phyloP scores from a whole-genome alignment of 2,113 vertebrate genomes.

The Thamnaconus septentrionalis region DNA sequence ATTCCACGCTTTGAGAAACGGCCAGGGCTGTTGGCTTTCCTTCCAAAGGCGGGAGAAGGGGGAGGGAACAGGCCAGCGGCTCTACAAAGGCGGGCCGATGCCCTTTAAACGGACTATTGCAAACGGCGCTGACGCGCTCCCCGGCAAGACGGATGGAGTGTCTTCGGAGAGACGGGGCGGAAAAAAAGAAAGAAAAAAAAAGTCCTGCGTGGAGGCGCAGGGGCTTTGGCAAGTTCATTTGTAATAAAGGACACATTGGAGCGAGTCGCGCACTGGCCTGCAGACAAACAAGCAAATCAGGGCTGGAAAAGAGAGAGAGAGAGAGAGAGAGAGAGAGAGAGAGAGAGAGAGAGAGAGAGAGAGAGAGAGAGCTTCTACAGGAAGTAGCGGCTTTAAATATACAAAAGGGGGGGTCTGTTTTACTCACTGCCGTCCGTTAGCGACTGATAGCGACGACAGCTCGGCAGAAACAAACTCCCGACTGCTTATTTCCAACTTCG shows the following conservation, averaged over 20 bases:
- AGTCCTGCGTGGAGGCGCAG: constrained; percentile 34
- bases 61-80: constrained; percentile 7
- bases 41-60: constrained; percentile 61
- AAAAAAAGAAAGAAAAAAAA: constrained; percentile 46
- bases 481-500: too few species aligned
- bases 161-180: constrained; percentile 54
- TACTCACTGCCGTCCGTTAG: too few species aligned
- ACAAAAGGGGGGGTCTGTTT: too few species aligned
- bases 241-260: constrained; percentile 53
- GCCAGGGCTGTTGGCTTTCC: constrained; percentile 37
- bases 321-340: too few species aligned
- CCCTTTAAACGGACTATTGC: constrained; percentile 64
- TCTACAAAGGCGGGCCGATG: constrained; percentile 63
- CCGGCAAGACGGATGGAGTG: constrained; percentile 65
- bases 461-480: too few species aligned
- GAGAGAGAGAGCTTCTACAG: too few species aligned
- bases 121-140: constrained; percentile 62
- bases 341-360: too few species aligned
- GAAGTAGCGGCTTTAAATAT: too few species aligned
- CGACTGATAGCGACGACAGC: too few species aligned
- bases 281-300: neutral
- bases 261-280: constrained; percentile 38
- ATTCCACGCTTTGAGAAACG: constrained; percentile 53
- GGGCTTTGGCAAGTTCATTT: constrained; percentile 42
- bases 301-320: too few species aligned